phyloP scores from a whole-genome alignment of 1,140 invertebrate genomes.

The Nylanderia fulva region DNA sequence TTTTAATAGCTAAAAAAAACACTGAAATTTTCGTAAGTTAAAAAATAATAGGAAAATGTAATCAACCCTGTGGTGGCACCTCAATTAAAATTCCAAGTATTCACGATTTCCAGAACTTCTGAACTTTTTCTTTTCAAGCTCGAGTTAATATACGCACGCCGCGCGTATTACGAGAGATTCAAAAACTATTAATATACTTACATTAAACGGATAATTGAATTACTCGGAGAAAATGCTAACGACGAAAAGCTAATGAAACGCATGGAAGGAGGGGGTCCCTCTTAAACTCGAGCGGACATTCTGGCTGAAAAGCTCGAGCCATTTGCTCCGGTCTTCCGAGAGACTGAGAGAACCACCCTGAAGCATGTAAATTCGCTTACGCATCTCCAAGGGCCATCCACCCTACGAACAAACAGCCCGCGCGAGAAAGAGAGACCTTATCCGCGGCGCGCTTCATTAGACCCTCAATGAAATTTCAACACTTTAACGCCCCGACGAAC shows the following conservation, averaged over 20 bases:
- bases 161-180: background rate
- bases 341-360: constrained; percentile 73
- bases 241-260: constrained; percentile 72
- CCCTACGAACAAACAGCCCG: constrained; percentile 75
- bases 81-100: background rate
- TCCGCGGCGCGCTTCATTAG: constrained; percentile 78
- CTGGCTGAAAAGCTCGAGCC: constrained; percentile 72
- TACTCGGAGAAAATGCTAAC: constrained; percentile 71
- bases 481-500: constrained; percentile 78
- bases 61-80: too few relatives aligned
- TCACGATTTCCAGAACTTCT: background rate
- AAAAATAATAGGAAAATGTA: too few relatives aligned
- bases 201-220: constrained; percentile 49
- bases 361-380: constrained; percentile 77
- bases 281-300: constrained; percentile 63
- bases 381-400: constrained; percentile 77
- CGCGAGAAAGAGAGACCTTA: constrained; percentile 72
- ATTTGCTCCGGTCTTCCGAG: constrained; percentile 71
- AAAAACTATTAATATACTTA: constrained; percentile 6
- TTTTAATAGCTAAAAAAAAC: too few relatives aligned
- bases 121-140: too few relatives aligned
- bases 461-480: constrained; percentile 80
- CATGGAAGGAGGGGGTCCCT: constrained; percentile 58
- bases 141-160: too few relatives aligned
- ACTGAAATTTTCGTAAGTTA: too few relatives aligned